Evolutionary conservation across 2,113 vertebrate species (phyloP).

Genomic region (Plectropomus leopardus): DNA sequence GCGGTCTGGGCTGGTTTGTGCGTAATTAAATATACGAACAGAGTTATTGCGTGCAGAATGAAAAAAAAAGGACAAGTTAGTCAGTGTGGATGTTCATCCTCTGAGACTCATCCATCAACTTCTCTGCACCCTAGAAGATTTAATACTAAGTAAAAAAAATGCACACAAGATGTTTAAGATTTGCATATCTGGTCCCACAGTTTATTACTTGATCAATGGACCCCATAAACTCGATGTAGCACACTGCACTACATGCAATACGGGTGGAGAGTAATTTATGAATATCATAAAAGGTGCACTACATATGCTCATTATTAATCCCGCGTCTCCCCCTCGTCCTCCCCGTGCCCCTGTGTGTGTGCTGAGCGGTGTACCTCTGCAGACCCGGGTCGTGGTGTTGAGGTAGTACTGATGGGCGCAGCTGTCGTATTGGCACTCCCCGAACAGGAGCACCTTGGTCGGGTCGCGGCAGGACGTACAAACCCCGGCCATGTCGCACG

Average conservation of each 20-base stretch:
- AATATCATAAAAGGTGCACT: slow-evolving; percentile 36
- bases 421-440: slow-evolving; percentile 92
- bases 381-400: slow-evolving; percentile 87
- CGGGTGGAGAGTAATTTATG: slow-evolving; percentile 62
- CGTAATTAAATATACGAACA: slow-evolving; percentile 28
- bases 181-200: slow-evolving; percentile 53
- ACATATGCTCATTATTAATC: slow-evolving; percentile 41
- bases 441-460: slow-evolving; percentile 91
- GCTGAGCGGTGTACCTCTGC: slow-evolving; percentile 88
- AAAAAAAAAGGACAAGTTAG: not conserved
- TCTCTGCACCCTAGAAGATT: slow-evolving; percentile 11
- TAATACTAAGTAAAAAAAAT: slow-evolving; percentile 27
- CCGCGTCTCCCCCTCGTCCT: not conserved
- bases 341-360: not conserved
- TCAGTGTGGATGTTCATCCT: not conserved
- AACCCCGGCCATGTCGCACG: slow-evolving; percentile 83
- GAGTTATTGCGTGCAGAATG: slow-evolving; percentile 8
- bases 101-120: slow-evolving; percentile 46
- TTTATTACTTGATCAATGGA: slow-evolving; percentile 65
- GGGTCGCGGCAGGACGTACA: slow-evolving; percentile 92
- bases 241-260: slow-evolving; percentile 40
- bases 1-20: not conserved
- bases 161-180: slow-evolving; percentile 18
- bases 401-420: slow-evolving; percentile 95
- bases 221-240: slow-evolving; percentile 33